These are phyloP conservation scores for Eristalis arbustorum DNA, from an alignment of 2,888 invertebrate species.

Conservation along the genomic window DNA sequence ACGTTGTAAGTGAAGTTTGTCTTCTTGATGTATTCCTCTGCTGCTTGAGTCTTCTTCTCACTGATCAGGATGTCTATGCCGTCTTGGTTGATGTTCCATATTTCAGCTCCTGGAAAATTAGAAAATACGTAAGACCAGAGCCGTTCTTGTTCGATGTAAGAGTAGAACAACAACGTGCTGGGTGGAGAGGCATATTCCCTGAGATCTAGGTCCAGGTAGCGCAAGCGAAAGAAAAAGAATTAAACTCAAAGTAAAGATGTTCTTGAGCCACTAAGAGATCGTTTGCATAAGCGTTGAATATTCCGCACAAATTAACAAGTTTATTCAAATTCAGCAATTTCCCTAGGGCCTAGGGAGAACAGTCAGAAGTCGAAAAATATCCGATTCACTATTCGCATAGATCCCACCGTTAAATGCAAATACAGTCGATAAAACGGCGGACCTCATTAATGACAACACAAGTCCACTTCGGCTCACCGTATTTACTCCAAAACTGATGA, in stretches of 20 bases:
- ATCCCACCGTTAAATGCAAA: constrained; percentile 12
- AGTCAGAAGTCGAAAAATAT: neutral
- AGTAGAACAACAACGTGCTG: too few relatives aligned
- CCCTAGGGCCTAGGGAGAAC: neutral
- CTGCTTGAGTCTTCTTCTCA: constrained; percentile 81
- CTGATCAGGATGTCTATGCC: constrained; percentile 85
- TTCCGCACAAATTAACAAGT: neutral
- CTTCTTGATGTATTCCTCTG: constrained; percentile 83
- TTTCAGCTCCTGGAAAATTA: constrained; percentile 78
- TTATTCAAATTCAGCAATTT: neutral
- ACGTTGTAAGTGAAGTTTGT: constrained; percentile 85
- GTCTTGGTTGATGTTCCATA: constrained; percentile 79
- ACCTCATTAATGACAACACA: neutral
- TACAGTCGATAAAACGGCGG: neutral
- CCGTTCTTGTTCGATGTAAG: too few relatives aligned
- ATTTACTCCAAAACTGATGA: constrained; percentile 75
- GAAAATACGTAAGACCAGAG: too few relatives aligned
- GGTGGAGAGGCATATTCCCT: too few relatives aligned
- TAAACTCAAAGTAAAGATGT: too few relatives aligned
- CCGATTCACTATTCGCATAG: neutral
- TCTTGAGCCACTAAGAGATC: too few relatives aligned
- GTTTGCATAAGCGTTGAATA: neutral
- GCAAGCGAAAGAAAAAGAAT: too few relatives aligned
- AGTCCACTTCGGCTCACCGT: constrained; percentile 18
- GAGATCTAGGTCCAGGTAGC: too few relatives aligned